Evolutionary conservation across 1,140 invertebrate genomes (phyloP).

Genomic region (Medauroidea extradentata): DNA sequence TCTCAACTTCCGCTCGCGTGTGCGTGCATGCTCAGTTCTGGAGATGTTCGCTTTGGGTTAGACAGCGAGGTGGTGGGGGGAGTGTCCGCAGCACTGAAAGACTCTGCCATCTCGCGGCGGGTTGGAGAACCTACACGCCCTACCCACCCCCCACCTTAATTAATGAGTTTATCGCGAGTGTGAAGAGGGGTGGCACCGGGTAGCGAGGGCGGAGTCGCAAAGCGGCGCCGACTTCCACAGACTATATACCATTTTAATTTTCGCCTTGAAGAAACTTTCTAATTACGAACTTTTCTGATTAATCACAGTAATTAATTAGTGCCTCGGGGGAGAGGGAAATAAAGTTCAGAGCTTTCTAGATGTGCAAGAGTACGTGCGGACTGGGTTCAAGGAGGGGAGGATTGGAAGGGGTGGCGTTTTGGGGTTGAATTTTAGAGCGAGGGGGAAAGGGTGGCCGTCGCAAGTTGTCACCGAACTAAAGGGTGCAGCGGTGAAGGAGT

Average conservation of each 20-base stretch:
- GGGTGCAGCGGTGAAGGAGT: too few relatives aligned
- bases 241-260: conserved; percentile 47
- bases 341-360: conserved; percentile 4
- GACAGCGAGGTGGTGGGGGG: neutral
- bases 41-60: neutral
- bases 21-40: neutral
- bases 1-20: too few relatives aligned
- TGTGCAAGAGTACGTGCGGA: too few relatives aligned
- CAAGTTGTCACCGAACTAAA: too few relatives aligned
- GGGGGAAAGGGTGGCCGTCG: too few relatives aligned
- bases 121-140: neutral
- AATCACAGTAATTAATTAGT: conserved; percentile 53
- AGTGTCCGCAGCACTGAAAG: neutral
- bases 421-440: too few relatives aligned
- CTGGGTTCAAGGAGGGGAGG: too few relatives aligned
- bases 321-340: conserved; percentile 18
- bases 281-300: conserved; percentile 54
- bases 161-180: conserved; percentile 49
- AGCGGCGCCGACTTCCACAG: too few relatives aligned
- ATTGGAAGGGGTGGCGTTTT: too few relatives aligned
- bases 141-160: conserved; percentile 38
- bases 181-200: conserved; percentile 25
- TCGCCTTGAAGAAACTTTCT: conserved; percentile 46
- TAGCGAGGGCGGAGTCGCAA: neutral
- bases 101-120: neutral